Evolutionary conservation across 2,888 invertebrate genomes (phyloP).

Genomic region (Acleris laterana): DNA sequence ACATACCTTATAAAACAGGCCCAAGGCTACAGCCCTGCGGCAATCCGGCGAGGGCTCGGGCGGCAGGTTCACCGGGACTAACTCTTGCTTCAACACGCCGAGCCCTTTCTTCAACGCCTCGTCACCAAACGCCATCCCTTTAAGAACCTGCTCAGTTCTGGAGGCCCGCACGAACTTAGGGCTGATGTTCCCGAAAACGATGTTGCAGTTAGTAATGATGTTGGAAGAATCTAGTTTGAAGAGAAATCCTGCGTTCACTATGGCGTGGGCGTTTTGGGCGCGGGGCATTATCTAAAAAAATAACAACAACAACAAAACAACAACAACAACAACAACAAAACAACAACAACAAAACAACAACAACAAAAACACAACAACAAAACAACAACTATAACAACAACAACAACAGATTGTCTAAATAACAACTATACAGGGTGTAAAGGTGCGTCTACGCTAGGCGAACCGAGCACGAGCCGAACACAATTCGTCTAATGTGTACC

Average conservation of each 20-base stretch:
- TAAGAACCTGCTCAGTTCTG: constrained; percentile 78
- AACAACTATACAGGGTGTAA: too few species aligned
- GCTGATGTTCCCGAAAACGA: constrained; percentile 88
- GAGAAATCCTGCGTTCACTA: constrained; percentile 90
- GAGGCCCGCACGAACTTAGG: constrained; percentile 83
- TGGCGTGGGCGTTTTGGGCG: constrained; percentile 90
- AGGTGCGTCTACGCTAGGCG: too few species aligned
- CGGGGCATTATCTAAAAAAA: constrained; percentile 88
- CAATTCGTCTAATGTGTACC: too few species aligned
- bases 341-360: too few species aligned
- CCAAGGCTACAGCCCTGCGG: constrained; percentile 88
- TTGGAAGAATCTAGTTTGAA: constrained; percentile 80
- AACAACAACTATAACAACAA: too few species aligned
- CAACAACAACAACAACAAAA: too few species aligned
- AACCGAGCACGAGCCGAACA: too few species aligned
- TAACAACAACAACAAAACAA: too few species aligned
- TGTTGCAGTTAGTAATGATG: constrained; percentile 73
- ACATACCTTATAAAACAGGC: constrained; percentile 92
- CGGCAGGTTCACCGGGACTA: constrained; percentile 85
- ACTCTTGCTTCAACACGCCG: constrained; percentile 80
- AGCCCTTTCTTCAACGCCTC: constrained; percentile 78
- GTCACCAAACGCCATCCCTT: constrained; percentile 73
- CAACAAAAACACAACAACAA: too few species aligned
- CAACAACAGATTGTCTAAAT: too few species aligned
- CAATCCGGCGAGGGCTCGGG: constrained; percentile 89